Base-by-base conservation (phyloP, 2,113 vertebrate genomes). In the Lophura nycthemera region DNA sequence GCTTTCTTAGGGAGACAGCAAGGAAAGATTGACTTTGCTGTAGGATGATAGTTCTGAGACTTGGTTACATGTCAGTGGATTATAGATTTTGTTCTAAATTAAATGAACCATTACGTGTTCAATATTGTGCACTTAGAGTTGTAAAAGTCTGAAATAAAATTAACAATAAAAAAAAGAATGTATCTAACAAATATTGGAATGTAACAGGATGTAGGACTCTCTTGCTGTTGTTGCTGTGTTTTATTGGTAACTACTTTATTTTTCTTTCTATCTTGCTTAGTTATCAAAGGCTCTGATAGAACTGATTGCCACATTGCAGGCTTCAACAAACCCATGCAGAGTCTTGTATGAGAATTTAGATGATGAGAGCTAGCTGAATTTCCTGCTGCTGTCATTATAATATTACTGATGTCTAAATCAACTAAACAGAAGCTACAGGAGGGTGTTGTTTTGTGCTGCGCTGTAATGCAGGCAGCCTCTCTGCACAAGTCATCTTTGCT, bases 91-190 rank as follows among this genome's bases (percentile, higher is more conserved):
- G 36, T 84, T 89, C 66, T 52, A 89, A 95, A 93, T 90, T 90
- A 95, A 95, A 64, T 3, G 71, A 91, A 63, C 69, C 24, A 48
- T 86, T 88, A 34, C 42, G 27, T 54, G 83, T 80, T 87, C 75
- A 69, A 48, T 83, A 90, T 48, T 67, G n/a, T 63, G 61, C 93
- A 77, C 74, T 90, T 83, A 85, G 38, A 77, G 43, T 61, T 74
- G 52, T 85, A 83, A 95, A 95, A 70, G 63, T 89, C 61, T 77
- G 84, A 78, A 75, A 86, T 86, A 78, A 96, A 95, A 89, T 82
- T 86, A 84, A 75, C 73, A 66, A 34, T 88, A 65, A 72, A 90
- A 57, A 72, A 72, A 48, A 65, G 30, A 72, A 83, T n/a, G 45
- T 90, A 66, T 77, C 29, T 64, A 43, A 78, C 22, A 36, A 64